Percentiles rank a stretch among this genome's conserved stretches.
phyloP scores from a whole-genome alignment of 2,888 invertebrate genomes.

The Andrena chrysosceles region DNA sequence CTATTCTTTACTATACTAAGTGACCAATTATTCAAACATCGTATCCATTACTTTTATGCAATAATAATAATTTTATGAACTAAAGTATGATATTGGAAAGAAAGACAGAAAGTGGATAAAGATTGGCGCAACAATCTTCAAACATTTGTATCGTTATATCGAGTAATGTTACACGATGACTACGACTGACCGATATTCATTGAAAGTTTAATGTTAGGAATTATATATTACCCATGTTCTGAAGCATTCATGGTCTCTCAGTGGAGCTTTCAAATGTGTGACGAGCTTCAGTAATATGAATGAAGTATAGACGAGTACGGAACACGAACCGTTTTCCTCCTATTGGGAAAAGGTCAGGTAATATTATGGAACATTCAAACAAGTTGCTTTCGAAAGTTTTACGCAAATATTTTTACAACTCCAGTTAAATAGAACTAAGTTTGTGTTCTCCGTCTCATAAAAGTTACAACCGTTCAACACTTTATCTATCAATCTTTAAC shows the following conservation, averaged over 20 bases:
- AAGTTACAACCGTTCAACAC: neutral
- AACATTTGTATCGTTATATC: neutral
- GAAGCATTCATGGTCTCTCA: slow-evolving; percentile 90
- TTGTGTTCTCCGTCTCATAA: slow-evolving; percentile 32
- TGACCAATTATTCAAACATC: neutral
- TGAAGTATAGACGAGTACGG: slow-evolving; percentile 63
- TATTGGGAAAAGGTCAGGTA: slow-evolving; percentile 68
- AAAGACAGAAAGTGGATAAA: neutral
- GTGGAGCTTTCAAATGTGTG: slow-evolving; percentile 72
- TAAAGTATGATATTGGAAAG: neutral
- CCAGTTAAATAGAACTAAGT: slow-evolving; percentile 24
- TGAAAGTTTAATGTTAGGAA: slow-evolving; percentile 20
- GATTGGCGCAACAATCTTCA: neutral
- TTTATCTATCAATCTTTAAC: neutral
- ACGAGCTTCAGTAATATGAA: slow-evolving; percentile 74
- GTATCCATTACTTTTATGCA: neutral
- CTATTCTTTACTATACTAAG: neutral
- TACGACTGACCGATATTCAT: neutral
- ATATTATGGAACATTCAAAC: slow-evolving; percentile 42
- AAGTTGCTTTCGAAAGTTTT: slow-evolving; percentile 14
- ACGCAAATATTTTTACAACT: slow-evolving; percentile 9
- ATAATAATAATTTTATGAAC: neutral
- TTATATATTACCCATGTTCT: slow-evolving; percentile 90
- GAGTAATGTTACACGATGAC: neutral
- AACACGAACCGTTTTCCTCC: slow-evolving; percentile 70